Evolutionary conservation across 2,113 vertebrate species (phyloP), one percentile per base, ranked within the genome.

Genomic region (Barnardius zonarius): DNA sequence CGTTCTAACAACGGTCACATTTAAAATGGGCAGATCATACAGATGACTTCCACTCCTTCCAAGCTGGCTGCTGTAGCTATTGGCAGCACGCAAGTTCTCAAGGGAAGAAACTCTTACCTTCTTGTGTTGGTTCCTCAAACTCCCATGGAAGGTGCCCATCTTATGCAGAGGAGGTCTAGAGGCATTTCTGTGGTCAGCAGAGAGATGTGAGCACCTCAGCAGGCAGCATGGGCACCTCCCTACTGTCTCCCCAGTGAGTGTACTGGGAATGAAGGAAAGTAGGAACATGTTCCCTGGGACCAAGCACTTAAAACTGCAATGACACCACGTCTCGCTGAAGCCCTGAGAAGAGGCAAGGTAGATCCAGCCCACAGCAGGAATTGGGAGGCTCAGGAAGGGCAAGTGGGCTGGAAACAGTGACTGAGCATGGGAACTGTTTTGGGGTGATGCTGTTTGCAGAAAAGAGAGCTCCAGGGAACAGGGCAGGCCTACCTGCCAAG

Each of bases 181-280:
- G 39, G 46, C 44, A 33, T 31, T 67, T 78, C n/a, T 67, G 52
- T n/a, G 10, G 44, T 17, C 22, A 72, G 54, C 7, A 41, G 46
- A 54, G 73, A 64, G n/a, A 54, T 22, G 35, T 17, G 17, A 77
- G 11, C 17, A 35, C 20, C 20, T 35, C 2, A 0, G 35, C 17
- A 64, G 48, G n/a, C 41, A 83, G 55, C 9, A 31, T 64, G 62
- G 54, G 22, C 25, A 14, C 66, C 43, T 79, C 49, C 7, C 33
- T 59, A 28, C 37, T 30, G 15, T 33, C 33, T 48, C 46, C 48
- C 20, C 68, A 33, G 46, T 48, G n/a, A 62, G 24, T 0, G 0
- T 25, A 39, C 14, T 0, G 3, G 68, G 31, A 55, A 63, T 37
- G 48, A 70, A 63, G 35, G 55, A 55, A 69, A 76, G 31, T 25